phyloP scores from a whole-genome alignment of 2,888 invertebrate species.

The Sipha maydis region DNA sequence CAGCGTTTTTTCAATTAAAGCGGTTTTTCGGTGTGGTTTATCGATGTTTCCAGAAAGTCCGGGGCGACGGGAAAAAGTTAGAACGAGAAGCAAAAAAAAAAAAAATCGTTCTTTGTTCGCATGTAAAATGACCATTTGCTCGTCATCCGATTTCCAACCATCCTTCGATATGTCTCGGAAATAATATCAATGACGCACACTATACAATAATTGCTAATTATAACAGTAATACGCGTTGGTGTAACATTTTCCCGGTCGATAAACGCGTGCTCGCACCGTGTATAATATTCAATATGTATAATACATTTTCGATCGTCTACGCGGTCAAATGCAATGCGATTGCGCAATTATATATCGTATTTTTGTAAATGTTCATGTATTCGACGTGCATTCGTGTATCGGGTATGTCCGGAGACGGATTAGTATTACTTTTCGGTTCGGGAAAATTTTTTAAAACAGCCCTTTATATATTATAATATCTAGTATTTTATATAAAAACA shows the following conservation, averaged over 20 bases:
- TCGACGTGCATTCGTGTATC: not conserved
- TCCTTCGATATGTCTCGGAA: too few species aligned
- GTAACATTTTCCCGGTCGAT: not conserved
- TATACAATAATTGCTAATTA: too few species aligned
- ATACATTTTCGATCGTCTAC: not conserved
- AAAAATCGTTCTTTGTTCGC: not conserved
- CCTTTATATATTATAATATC: too few species aligned
- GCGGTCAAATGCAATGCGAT: not conserved
- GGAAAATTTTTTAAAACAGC: too few species aligned
- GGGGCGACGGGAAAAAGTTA: not conserved
- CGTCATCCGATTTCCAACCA: too few species aligned
- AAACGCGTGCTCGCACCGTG: not conserved
- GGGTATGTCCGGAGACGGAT: not conserved
- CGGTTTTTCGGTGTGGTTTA: conserved; percentile 23
- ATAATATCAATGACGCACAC: too few species aligned
- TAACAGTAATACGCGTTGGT: too few species aligned
- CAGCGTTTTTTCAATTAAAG: conserved; percentile 34
- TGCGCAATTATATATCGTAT: not conserved
- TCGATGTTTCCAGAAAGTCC: conserved; percentile 25
- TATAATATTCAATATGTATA: too few species aligned
- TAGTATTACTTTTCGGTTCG: too few species aligned
- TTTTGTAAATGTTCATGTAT: too few species aligned
- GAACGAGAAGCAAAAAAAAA: not conserved
- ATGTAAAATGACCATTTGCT: not conserved
- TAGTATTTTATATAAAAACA: too few species aligned